phyloP scores from a whole-genome alignment of 2,797 vertebrate genomes.

The Caiman crocodilus region DNA sequence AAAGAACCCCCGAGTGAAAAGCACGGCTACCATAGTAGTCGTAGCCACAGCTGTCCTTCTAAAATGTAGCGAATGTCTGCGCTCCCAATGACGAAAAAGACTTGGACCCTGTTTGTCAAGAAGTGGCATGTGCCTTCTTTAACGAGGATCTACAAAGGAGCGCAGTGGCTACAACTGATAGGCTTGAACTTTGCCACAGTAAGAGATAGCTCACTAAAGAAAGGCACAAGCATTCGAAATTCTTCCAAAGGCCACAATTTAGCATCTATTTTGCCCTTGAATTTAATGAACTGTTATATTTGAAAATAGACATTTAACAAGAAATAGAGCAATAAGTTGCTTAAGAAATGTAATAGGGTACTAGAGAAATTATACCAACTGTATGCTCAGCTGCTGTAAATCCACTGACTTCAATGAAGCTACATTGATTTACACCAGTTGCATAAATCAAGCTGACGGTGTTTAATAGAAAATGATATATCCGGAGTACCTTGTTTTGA shows the following conservation, averaged over 20 bases:
- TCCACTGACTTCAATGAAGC: fast-evolving
- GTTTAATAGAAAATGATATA: background rate
- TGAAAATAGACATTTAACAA: background rate
- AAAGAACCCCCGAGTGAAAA: background rate
- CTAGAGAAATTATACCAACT: background rate
- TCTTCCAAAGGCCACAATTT: background rate
- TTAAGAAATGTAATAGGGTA: background rate
- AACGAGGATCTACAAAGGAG: background rate
- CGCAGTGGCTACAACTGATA: too few relatives aligned
- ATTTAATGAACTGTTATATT: background rate
- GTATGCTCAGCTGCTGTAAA: fast-evolving
- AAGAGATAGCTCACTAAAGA: too few relatives aligned
- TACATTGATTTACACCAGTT: fast-evolving
- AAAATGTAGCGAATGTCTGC: fast-evolving
- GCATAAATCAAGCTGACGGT: fast-evolving
- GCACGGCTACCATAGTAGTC: background rate
- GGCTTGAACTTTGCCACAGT: background rate
- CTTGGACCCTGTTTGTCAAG: background rate
- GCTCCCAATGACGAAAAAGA: background rate
- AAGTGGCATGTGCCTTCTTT: background rate
- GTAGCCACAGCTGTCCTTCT: background rate
- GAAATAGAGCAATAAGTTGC: background rate
- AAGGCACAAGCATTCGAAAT: too few relatives aligned
- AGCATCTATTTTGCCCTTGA: background rate
- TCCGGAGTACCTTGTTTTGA: background rate